Base-by-base conservation (phyloP, 2,113 vertebrate genomes). In the Saguinus midas region DNA sequence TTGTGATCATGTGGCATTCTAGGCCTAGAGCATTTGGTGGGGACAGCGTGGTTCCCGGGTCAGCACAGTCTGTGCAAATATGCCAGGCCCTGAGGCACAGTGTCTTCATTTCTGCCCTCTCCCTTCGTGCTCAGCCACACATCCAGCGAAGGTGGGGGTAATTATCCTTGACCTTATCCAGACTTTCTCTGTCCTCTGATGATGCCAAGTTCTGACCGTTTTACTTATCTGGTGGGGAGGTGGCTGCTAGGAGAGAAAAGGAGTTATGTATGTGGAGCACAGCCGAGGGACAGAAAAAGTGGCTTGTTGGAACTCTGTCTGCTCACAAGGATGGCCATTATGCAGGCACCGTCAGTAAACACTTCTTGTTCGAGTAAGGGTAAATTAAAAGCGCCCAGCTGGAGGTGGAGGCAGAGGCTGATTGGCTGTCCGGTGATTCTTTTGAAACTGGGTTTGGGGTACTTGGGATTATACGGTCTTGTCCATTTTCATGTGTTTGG, bases 11-110 rank as follows among this genome's bases (percentile, higher is more conserved):
- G 18, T 14, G 6, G 52, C 23, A 13, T n/a, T 76, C 32, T 17
- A 35, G 72, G 35, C 20, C 12, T 50, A 37, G 83, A 73, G 12
- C 20, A 3, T 52, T 23, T 48, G 48, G 43, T 70, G 64, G 82
- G 48, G 48, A 35, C 57, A 1, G 35, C 72, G 1, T 7, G 4
- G 43, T 55, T 6, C 25, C 52, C 13, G 5, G 13, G 1, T 79
- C 73, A 57, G 14, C 61, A 73, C 58, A 78, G 43, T 23, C 45
- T 5, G n/a, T 5, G 1, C 52, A 45, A 82, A 14, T 50, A 35
- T 21, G 0, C 10, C 8, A 23, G 48, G 52, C 73, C 17, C n/a
- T 16, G 3, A 3, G 0, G 37, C 37, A 6, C 5, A 6, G 2
- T 14, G 1, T 40, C 57, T 13, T n/a, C 45, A 0, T 64, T 17